These are phyloP conservation scores for Mizuhopecten yessoensis DNA, from an alignment of 1,140 invertebrate genomes.

Conservation along the genomic window DNA sequence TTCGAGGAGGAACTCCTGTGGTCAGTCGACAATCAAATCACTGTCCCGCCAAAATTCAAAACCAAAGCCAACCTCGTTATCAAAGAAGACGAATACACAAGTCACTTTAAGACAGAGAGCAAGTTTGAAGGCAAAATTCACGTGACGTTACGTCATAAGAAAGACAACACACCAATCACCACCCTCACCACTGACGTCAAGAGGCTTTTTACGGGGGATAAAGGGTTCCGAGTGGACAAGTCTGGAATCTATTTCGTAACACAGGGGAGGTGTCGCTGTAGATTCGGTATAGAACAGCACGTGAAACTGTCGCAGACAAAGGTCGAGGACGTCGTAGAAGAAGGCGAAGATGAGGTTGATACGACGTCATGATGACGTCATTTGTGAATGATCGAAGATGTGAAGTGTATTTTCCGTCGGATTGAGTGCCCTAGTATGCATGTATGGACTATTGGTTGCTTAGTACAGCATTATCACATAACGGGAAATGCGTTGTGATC, in stretches of 20 bases:
- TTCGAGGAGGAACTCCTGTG: constrained; percentile 84
- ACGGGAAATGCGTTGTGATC: neutral
- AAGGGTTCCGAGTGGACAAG: constrained; percentile 77
- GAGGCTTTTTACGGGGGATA: constrained; percentile 78
- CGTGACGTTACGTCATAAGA: constrained; percentile 79
- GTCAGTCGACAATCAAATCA: constrained; percentile 84
- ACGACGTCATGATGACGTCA: constrained; percentile 24
- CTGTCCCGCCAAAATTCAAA: constrained; percentile 82
- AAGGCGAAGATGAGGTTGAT: constrained; percentile 44
- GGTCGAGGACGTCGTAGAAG: constrained; percentile 51
- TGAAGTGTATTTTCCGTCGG: neutral
- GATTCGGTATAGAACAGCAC: constrained; percentile 83
- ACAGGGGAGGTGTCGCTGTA: constrained; percentile 81
- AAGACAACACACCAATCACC: constrained; percentile 80
- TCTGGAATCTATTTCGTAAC: constrained; percentile 77
- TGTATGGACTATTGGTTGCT: neutral
- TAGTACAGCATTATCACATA: neutral
- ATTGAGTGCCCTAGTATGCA: neutral
- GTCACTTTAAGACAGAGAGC: constrained; percentile 82
- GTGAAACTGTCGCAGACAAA: constrained; percentile 72
- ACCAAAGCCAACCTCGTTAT: constrained; percentile 84
- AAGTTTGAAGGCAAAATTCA: constrained; percentile 83
- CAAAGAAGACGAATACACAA: constrained; percentile 84
- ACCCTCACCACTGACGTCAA: constrained; percentile 77
- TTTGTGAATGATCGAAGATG: too few species aligned